Evolutionary conservation across 2,888 invertebrate species (phyloP), one percentile per base, ranked within the genome.

Genomic region (Pammene aurita): DNA sequence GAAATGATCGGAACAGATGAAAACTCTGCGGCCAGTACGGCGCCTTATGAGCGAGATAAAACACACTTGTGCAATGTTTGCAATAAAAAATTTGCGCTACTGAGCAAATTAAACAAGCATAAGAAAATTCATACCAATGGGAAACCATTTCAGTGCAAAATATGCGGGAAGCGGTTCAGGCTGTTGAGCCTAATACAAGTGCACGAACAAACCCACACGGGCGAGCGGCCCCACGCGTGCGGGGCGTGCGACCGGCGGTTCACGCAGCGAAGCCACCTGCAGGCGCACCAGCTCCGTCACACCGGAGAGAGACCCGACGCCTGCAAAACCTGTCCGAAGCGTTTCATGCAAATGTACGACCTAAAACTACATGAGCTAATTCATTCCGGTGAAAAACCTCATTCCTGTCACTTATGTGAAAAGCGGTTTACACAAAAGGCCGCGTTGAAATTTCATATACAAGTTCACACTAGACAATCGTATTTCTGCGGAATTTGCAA

Each of bases 301-400:
- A 38, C 16, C 10, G 56, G 56, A 0, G 38, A 56, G 2, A 41
- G 41, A 16, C 56, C 56, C 11, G 16, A 56, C 41, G 41, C 11
- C 11, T 56, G 56, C 16, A 41, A 56, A 11, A 16, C 41, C 0
- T 56, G 56, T 13, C 11, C n/a, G 4, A 56, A 56, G 41, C 41
- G 16, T 9, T 56, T 56, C 41, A 16, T 14, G 55, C 5, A 16
- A 9, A 13, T 41, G 38, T 16, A 56, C 7, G 56, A 56, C 7
- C 7, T 56, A 16, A 16, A 41, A 11, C 10, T 16, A 11, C 56
- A 56, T n/a, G 56, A 41, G 41, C 41, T 38, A 1, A 56, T 41
- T 41, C 56, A 56, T 41, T 16, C 56, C 1, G 56, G 56, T 7
- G 56, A 41, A 9, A 56, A 41, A 41, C 56, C 56, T 56, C 41